phyloP scores from a whole-genome alignment of 1,140 invertebrate species.

The Nasonia vitripennis region DNA sequence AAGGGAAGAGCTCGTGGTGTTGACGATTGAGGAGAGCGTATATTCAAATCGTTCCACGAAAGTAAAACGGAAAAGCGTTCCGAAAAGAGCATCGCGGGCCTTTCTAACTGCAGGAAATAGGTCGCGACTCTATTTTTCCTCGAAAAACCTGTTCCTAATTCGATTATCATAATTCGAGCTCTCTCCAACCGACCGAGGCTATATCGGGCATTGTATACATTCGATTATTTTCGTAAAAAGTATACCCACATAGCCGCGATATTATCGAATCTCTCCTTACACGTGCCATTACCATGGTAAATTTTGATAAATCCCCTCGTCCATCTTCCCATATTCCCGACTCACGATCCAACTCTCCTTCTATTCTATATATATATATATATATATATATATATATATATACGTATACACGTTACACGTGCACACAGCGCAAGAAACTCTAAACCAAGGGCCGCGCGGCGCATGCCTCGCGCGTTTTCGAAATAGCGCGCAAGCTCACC shows the following conservation, averaged over 20 bases:
- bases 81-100: too few relatives aligned
- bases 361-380: neutral
- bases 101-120: too few relatives aligned
- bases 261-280: neutral
- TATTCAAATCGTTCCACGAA: too few relatives aligned
- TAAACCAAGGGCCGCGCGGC: neutral
- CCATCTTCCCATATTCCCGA: neutral
- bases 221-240: neutral
- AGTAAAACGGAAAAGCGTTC: too few relatives aligned
- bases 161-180: neutral
- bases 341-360: neutral
- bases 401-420: too few relatives aligned
- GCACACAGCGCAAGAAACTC: neutral
- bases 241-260: neutral
- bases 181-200: neutral
- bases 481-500: neutral
- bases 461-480: constrained; percentile 29
- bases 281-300: constrained; percentile 16
- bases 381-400: too few relatives aligned
- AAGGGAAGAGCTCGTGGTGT: too few relatives aligned
- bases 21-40: too few relatives aligned
- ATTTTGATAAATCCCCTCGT: constrained; percentile 37
- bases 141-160: neutral
- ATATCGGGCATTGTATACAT: neutral
- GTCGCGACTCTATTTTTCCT: neutral